Conservation (phyloP, 2,113 vertebrate genomes). For the Hipposideros armiger region DNA sequence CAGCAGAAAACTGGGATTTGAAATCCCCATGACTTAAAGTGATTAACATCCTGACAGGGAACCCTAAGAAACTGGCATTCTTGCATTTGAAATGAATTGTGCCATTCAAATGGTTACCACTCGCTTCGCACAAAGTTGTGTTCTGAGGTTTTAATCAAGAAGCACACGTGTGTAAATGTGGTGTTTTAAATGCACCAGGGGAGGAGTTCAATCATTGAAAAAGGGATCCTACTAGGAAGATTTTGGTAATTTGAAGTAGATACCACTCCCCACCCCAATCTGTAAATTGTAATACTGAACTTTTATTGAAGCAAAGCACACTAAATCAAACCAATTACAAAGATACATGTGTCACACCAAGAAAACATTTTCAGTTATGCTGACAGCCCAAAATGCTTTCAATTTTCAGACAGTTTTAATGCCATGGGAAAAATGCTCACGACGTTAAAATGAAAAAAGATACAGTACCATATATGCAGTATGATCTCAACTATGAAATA, state of each 20-base stretch:
- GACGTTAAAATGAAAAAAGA: conserved; percentile 74
- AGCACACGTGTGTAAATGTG: conserved; percentile 6
- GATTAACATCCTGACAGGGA: conserved; percentile 23
- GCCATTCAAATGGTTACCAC: background rate
- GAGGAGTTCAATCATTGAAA: conserved; percentile 26
- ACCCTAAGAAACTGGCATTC: conserved; percentile 5
- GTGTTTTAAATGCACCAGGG: conserved; percentile 44
- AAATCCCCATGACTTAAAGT: conserved; percentile 45
- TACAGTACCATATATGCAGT: conserved; percentile 78
- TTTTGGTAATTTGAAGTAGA: conserved; percentile 75
- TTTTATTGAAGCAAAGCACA: conserved; percentile 84
- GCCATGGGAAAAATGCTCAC: conserved; percentile 74
- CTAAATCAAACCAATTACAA: conserved; percentile 83
- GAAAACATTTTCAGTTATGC: conserved; percentile 81
- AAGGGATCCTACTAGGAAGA: conserved; percentile 56
- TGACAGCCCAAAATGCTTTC: conserved; percentile 80
- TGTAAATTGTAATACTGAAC: conserved; percentile 78
- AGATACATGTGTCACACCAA: conserved; percentile 80
- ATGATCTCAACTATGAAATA: conserved; percentile 77
- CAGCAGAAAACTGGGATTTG: background rate
- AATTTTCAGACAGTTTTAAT: conserved; percentile 83
- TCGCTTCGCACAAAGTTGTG: conserved; percentile 45
- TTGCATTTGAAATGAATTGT: background rate
- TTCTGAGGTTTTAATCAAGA: conserved; percentile 32
- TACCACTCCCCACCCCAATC: conserved; percentile 83